phyloP scores from a whole-genome alignment of 2,888 invertebrate species.

The Disparrhopalites patrizii region DNA sequence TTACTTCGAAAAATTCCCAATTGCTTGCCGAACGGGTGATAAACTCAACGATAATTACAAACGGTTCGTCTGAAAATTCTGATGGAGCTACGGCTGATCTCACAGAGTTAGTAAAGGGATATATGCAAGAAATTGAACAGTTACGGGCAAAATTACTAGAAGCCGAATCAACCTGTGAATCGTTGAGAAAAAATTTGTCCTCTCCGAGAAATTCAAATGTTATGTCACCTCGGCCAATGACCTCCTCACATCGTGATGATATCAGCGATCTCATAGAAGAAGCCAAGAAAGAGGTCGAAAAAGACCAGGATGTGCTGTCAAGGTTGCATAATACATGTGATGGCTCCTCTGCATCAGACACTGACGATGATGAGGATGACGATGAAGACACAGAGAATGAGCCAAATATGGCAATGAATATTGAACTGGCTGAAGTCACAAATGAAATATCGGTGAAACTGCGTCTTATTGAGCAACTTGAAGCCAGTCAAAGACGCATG shows the following conservation, averaged over 20 bases:
- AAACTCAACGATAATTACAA: conserved; percentile 61
- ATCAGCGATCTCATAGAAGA: conserved; percentile 61
- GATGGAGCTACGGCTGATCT: conserved; percentile 54
- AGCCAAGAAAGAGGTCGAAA: conserved; percentile 75
- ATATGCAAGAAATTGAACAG: conserved; percentile 87
- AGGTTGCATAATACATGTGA: conserved; percentile 20
- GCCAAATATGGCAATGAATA: conserved; percentile 56
- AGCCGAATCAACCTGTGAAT: conserved; percentile 73
- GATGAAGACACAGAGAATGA: conserved; percentile 45
- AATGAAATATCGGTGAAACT: conserved; percentile 94
- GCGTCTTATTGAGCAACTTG: conserved; percentile 87
- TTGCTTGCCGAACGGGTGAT: conserved; percentile 67
- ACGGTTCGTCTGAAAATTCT: conserved; percentile 52
- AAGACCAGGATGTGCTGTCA: conserved; percentile 58
- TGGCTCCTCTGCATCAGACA: conserved; percentile 5
- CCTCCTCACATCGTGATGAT: neutral
- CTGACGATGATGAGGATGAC: conserved; percentile 38
- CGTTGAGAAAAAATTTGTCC: conserved; percentile 58
- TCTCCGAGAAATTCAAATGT: conserved; percentile 3
- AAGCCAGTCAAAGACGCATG: conserved; percentile 79
- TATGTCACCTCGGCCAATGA: conserved; percentile 15
- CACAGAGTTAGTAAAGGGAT: conserved; percentile 70
- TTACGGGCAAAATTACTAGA: conserved; percentile 82
- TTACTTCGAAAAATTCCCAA: conserved; percentile 77
- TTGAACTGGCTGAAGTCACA: conserved; percentile 81